Evolutionary conservation across 2,113 vertebrate species (phyloP).

Genomic region (Hydrolagus affinis): DNA sequence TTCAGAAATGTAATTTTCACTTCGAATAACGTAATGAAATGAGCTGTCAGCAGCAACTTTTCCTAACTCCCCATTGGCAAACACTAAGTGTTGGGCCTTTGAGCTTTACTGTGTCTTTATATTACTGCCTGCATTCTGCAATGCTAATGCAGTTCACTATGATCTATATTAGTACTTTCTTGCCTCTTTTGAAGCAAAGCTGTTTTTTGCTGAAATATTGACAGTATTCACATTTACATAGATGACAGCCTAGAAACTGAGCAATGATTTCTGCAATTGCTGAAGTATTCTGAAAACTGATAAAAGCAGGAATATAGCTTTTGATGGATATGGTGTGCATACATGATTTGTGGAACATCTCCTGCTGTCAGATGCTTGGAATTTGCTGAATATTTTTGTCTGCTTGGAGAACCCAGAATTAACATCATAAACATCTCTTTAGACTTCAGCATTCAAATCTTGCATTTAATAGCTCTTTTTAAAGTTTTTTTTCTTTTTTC

Average conservation of each 20-base stretch:
- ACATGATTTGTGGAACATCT: conserved; percentile 63
- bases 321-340: conserved; percentile 77
- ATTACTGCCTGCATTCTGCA: conserved; percentile 11
- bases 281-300: conserved; percentile 79
- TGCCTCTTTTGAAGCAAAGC: conserved; percentile 85
- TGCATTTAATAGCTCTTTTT: conserved; percentile 93
- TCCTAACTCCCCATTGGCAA: conserved; percentile 21
- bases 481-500: conserved; percentile 86
- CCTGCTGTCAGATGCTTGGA: conserved; percentile 78
- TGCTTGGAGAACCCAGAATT: conserved; percentile 91
- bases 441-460: conserved; percentile 90
- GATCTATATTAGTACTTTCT: conserved; percentile 32
- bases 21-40: conserved; percentile 19
- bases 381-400: conserved; percentile 75
- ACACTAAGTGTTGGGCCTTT: conserved; percentile 12
- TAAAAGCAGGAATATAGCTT: conserved; percentile 72
- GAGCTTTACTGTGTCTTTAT: conserved; percentile 28
- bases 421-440: conserved; percentile 79
- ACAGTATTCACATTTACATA: conserved; percentile 88
- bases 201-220: conserved; percentile 96
- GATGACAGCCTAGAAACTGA: conserved; percentile 95
- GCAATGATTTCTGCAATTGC: conserved; percentile 87
- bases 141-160: conserved; percentile 29
- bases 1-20: conserved; percentile 28
- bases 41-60: conserved; percentile 13